A percentile compares a stretch with the other conserved stretches of the same genome.
These are phyloP conservation scores for Enteromius afrohamiltoni DNA, from an alignment of 2,797 vertebrate species.

Conservation along the genomic window DNA sequence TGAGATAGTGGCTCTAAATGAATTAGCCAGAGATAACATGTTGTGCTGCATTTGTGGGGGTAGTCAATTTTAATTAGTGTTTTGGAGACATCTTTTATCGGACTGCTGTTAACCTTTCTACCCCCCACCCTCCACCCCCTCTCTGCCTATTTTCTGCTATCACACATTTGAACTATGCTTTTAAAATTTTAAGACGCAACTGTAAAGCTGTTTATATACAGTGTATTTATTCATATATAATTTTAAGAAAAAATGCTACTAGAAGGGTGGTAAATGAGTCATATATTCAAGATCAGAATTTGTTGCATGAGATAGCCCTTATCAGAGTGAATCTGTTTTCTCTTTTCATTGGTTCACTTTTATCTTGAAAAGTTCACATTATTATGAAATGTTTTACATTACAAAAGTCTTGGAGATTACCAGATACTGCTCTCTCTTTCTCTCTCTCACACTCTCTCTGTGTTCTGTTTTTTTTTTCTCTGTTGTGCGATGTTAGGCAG, in stretches of 20 bases:
- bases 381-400: background rate
- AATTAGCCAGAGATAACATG: constrained; percentile 81
- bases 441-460: too few species aligned
- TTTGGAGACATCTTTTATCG: constrained; percentile 82
- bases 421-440: constrained; percentile 42
- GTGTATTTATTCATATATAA: too few species aligned
- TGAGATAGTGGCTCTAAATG: constrained; percentile 76
- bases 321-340: background rate
- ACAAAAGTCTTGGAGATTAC: background rate
- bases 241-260: too few species aligned
- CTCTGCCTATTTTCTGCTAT: constrained; percentile 24
- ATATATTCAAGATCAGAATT: background rate
- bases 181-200: background rate
- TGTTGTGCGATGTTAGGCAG: constrained; percentile 90
- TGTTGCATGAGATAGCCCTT: background rate
- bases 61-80: constrained; percentile 84
- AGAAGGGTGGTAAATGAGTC: background rate
- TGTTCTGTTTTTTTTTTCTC: background rate
- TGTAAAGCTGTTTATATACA: background rate
- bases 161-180: background rate
- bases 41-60: constrained; percentile 75
- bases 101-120: constrained; percentile 77
- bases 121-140: constrained; percentile 25
- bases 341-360: background rate
- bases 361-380: background rate